Percentiles rank a stretch among this genome's conserved stretches.
These are phyloP conservation scores for Rhamphomyia laevipes DNA, from an alignment of 2,888 invertebrate genomes.

Conservation along the genomic window DNA sequence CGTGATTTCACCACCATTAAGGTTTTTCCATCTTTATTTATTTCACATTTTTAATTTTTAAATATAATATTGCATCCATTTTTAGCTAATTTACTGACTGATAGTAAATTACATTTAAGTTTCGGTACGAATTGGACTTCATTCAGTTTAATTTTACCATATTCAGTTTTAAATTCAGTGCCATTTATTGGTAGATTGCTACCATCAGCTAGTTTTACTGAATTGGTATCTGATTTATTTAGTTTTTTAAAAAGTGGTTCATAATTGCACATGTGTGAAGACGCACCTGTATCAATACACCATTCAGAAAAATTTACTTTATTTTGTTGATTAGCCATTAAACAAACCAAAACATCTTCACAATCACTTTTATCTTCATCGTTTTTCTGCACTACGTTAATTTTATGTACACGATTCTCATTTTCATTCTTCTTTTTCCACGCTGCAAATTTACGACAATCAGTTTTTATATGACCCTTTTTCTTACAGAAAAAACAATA, in stretches of 20 bases:
- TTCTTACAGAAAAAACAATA: conserved; percentile 11
- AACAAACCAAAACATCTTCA: background rate
- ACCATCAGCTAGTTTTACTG: conserved; percentile 13
- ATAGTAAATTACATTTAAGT: conserved; percentile 13
- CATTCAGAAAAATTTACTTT: conserved; percentile 5
- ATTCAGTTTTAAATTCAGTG: conserved; percentile 3
- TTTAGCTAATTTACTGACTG: conserved; percentile 6
- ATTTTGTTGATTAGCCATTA: background rate
- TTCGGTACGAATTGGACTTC: conserved; percentile 15
- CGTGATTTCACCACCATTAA: conserved; percentile 1
- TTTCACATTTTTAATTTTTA: conserved; percentile 6
- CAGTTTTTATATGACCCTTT: conserved; percentile 8
- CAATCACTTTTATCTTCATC: background rate
- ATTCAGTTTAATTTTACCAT: conserved; percentile 2
- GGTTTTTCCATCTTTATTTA: conserved; percentile 2
- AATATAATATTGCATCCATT: conserved; percentile 8
- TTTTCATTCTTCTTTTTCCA: conserved; percentile 8
- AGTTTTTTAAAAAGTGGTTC: conserved; percentile 10
- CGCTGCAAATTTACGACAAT: conserved; percentile 12
- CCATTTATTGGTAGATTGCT: conserved; percentile 10
- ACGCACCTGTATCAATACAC: conserved; percentile 16
- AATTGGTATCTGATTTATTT: conserved; percentile 9
- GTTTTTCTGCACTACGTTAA: background rate
- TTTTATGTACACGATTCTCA: background rate
- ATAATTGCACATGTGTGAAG: conserved; percentile 13